Evolutionary conservation across 2,797 vertebrate species (phyloP).

Genomic region (Leuciscus waleckii): DNA sequence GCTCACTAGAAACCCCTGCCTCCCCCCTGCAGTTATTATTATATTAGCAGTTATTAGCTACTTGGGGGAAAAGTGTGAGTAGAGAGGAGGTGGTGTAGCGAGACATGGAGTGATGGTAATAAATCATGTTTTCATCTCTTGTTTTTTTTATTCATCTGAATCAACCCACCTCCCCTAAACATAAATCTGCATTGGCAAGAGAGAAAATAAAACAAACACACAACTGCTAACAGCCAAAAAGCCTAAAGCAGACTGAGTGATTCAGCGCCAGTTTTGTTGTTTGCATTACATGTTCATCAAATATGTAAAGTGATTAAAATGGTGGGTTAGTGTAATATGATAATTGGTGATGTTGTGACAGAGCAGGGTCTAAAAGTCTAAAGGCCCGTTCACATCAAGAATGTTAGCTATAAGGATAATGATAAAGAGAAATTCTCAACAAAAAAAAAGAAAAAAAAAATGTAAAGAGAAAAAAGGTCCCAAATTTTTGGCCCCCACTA

Average conservation of each 20-base stretch:
- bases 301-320: conserved; percentile 38
- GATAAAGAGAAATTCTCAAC: neutral
- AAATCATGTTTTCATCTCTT: conserved; percentile 46
- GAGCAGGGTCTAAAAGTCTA: neutral
- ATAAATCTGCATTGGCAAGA: conserved; percentile 28
- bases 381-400: neutral
- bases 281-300: conserved; percentile 37
- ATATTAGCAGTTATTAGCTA: conserved; percentile 79
- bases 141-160: conserved; percentile 29
- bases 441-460: too few relatives aligned
- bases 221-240: conserved; percentile 13
- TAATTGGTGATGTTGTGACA: neutral
- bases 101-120: conserved; percentile 27
- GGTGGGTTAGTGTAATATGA: conserved; percentile 21
- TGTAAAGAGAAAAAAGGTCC: too few relatives aligned
- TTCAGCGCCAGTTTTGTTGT: conserved; percentile 19
- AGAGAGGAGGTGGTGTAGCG: neutral
- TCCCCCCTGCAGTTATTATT: conserved; percentile 68
- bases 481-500: too few relatives aligned
- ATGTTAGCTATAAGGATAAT: neutral
- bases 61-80: conserved; percentile 54
- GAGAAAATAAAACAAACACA: conserved; percentile 24
- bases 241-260: conserved; percentile 16
- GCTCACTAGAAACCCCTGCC: conserved; percentile 17
- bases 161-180: neutral